Base-by-base conservation (phyloP, 1,140 invertebrate species). In the Agraylea sexmaculata region DNA sequence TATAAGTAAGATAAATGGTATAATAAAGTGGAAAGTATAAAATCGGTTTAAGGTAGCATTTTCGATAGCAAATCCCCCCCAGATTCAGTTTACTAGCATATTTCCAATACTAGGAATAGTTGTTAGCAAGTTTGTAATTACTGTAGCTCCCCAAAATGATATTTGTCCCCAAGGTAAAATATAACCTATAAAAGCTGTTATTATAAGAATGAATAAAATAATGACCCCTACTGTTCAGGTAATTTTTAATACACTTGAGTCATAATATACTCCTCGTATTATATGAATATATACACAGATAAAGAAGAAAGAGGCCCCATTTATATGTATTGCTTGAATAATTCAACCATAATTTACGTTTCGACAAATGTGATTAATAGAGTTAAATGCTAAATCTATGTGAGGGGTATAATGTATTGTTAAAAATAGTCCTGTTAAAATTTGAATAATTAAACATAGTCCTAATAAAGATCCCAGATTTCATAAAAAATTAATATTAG, bases 161-260 rank as follows among this genome's bases (percentile, higher is more conserved):
- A 81, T 81, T 73, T 81, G 75, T 15, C 74, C 76, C 65, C 76
- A 79, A 3, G 74, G 75, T 51, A 78, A 53, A 2, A 80, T 74
- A 68, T 80, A 80, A 1, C 77, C 74, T 67, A 79, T 56, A 61
- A 80, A 80, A 17, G 74, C 73, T 38, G 74, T 74, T 55, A 41
- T 66, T 73, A 80, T 80, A 40, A 68, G 51, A 56, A 73, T 22
- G 51, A 78, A 66, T 51, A 77, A 55, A 59, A 78, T 70, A 36
- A 70, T 54, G 40, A 72, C 53, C 45, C 74, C 74, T 16, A 60
- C 44, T 49, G 60, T 46, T 74, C 73, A 78, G 3, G 69, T 67
- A 51, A 59, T 62, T 54, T 60, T 58, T 43, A 64, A 61, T 50
- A 59, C 54, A 57, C 56, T 74, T 10, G 66, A 71, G 49, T 60